A percentile compares a stretch with the other conserved stretches of the same genome.
phyloP scores from a whole-genome alignment of 92 coral and sea anemone genomes.

The Pocillopora meandrina region DNA sequence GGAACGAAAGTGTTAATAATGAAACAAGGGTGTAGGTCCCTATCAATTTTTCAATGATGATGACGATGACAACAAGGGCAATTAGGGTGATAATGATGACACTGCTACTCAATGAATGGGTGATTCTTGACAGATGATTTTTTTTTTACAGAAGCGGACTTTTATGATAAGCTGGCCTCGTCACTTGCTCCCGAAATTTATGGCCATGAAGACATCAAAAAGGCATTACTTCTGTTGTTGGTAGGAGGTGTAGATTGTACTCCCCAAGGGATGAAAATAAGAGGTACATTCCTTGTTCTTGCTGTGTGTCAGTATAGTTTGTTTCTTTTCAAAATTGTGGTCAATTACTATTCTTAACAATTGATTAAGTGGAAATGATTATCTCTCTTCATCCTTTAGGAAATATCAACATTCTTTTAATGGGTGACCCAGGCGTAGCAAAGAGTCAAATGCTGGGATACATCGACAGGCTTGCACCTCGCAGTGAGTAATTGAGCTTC shows the following conservation, averaged over 20 bases:
- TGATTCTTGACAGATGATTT: neutral
- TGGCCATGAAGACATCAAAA: conserved; percentile 99
- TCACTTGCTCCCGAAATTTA: conserved; percentile 98
- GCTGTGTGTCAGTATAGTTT: neutral
- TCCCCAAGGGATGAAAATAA: conserved; percentile 98
- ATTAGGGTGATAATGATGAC: neutral
- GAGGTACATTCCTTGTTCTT: conserved; percentile 59
- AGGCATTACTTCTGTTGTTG: conserved; percentile 82
- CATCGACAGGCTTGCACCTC: conserved; percentile 92
- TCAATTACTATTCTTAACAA: neutral
- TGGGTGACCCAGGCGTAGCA: conserved; percentile 99
- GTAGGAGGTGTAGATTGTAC: conserved; percentile 98
- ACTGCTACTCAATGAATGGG: neutral
- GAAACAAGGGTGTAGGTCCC: too few species aligned
- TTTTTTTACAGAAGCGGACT: conserved; percentile 79
- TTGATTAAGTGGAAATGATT: neutral
- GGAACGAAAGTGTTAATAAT: too few species aligned
- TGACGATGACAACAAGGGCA: neutral
- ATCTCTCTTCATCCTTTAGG: conserved; percentile 50
- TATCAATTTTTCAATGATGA: too few species aligned
- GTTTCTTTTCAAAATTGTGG: neutral
- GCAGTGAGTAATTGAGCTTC: conserved; percentile 68
- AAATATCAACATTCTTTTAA: conserved; percentile 88
- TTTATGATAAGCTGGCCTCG: conserved; percentile 90
- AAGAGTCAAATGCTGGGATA: conserved; percentile 99